Percentiles rank a stretch among this genome's conserved stretches.
phyloP scores from a whole-genome alignment of 2,888 invertebrate species.

The Leuctra nigra region DNA sequence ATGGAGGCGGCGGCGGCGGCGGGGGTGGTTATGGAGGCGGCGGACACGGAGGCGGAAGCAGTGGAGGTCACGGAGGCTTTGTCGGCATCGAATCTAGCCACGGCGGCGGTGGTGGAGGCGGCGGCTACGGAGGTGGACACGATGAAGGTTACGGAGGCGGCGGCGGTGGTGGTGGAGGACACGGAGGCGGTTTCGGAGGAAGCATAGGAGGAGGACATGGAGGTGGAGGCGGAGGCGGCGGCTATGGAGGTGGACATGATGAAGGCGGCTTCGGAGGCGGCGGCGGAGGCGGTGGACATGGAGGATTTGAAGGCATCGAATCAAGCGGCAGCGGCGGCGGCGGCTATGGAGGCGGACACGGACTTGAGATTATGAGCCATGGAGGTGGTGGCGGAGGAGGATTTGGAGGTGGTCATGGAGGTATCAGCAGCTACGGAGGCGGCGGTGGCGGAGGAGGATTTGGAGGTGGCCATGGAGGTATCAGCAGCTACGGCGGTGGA shows the following conservation, averaged over 20 bases:
- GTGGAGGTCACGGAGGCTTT: constrained; percentile 43
- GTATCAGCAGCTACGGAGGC: constrained; percentile 30
- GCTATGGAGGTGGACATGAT: constrained; percentile 9
- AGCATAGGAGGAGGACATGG: constrained; percentile 19
- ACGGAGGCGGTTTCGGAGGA: constrained; percentile 42
- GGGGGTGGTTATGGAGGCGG: constrained; percentile 17
- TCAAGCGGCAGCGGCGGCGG: constrained; percentile 41
- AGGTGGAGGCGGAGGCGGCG: constrained; percentile 21
- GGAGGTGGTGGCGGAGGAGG: constrained; percentile 36
- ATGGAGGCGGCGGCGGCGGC: constrained; percentile 18
- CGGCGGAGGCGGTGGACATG: constrained; percentile 16
- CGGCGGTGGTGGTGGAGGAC: constrained; percentile 30
- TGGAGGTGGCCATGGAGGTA: constrained; percentile 29
- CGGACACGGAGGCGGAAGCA: constrained; percentile 31
- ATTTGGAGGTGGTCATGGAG: constrained; percentile 11
- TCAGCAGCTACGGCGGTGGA: constrained; percentile 38
- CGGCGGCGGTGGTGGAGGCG: constrained; percentile 35
- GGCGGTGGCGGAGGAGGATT: too few relatives aligned
- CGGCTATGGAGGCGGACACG: constrained; percentile 42
- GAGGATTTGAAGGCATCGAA: background rate
- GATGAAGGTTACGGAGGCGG: constrained; percentile 13
- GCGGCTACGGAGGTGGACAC: constrained; percentile 7
- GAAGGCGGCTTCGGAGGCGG: constrained; percentile 20
- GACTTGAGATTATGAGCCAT: too few relatives aligned
- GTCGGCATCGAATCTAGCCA: constrained; percentile 35